These are phyloP conservation scores for Petrophora chlorosata DNA, from an alignment of 2,888 invertebrate species.

Conservation along the genomic window DNA sequence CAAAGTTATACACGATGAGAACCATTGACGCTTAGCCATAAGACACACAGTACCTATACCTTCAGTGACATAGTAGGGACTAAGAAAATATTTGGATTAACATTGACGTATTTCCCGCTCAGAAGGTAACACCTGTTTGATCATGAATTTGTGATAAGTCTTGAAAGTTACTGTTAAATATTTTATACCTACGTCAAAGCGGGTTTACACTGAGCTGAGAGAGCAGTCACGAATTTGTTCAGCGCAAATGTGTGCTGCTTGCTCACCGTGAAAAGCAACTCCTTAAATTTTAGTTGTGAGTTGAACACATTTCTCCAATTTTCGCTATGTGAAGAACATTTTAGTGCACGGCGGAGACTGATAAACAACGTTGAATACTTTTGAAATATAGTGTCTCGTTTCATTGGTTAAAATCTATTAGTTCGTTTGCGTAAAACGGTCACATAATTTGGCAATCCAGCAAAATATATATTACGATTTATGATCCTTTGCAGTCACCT, in stretches of 20 bases:
- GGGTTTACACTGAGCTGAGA: slow-evolving; percentile 9
- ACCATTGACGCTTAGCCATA: not conserved
- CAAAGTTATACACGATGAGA: no score
- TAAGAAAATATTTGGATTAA: slow-evolving; percentile 19
- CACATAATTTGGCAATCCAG: slow-evolving; percentile 21
- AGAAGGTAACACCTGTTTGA: slow-evolving; percentile 13
- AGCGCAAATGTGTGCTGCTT: slow-evolving; percentile 12
- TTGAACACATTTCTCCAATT: not conserved
- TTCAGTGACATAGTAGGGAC: not conserved
- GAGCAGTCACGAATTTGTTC: slow-evolving; percentile 13
- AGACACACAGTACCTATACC: not conserved
- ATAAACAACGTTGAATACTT: not conserved
- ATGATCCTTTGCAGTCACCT: slow-evolving; percentile 16
- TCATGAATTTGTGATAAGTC: slow-evolving; percentile 21
- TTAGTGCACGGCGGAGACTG: not conserved
- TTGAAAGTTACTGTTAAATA: slow-evolving; percentile 17
- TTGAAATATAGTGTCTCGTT: not conserved
- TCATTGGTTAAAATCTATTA: slow-evolving; percentile 6
- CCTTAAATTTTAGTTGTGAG: not conserved
- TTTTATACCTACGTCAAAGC: slow-evolving; percentile 19
- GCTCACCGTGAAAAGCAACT: no score
- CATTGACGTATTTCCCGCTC: slow-evolving; percentile 10
- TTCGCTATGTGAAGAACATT: not conserved
- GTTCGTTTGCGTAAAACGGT: slow-evolving; percentile 19
- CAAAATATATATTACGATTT: slow-evolving; percentile 19